Evolutionary conservation across 2,113 vertebrate genomes (phyloP).

Genomic region (Sturnus vulgaris): DNA sequence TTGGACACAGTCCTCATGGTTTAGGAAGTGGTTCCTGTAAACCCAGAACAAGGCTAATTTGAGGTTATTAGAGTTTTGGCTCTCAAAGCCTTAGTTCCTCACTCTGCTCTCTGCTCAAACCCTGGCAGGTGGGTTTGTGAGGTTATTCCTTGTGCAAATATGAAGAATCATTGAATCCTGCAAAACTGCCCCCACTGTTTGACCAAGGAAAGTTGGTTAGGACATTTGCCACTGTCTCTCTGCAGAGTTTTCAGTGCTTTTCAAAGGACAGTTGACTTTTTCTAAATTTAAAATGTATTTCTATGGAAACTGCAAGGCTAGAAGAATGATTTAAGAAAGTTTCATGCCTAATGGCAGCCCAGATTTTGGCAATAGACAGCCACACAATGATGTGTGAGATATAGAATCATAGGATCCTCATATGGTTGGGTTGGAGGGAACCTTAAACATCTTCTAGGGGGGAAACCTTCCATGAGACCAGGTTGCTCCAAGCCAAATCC

Average conservation of each 20-base stretch:
- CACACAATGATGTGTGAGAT: too few species aligned
- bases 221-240: neutral
- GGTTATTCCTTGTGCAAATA: neutral
- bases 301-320: conserved; percentile 33
- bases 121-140: neutral
- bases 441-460: neutral
- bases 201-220: neutral
- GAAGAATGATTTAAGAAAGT: neutral
- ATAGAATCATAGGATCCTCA: neutral
- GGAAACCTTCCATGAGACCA: neutral
- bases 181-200: neutral
- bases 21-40: neutral
- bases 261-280: conserved; percentile 1
- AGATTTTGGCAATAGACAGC: neutral
- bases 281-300: conserved; percentile 30
- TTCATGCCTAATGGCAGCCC: neutral
- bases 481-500: neutral
- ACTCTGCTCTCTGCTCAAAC: neutral
- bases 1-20: neutral
- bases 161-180: neutral
- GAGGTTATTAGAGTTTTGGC: neutral
- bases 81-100: neutral
- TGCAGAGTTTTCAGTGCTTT: neutral
- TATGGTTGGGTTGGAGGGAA: neutral
- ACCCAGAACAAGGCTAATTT: neutral